These are phyloP conservation scores for Aleiodes sp. DNA, from an alignment of 1,140 invertebrate species.

Conservation along the genomic window DNA sequence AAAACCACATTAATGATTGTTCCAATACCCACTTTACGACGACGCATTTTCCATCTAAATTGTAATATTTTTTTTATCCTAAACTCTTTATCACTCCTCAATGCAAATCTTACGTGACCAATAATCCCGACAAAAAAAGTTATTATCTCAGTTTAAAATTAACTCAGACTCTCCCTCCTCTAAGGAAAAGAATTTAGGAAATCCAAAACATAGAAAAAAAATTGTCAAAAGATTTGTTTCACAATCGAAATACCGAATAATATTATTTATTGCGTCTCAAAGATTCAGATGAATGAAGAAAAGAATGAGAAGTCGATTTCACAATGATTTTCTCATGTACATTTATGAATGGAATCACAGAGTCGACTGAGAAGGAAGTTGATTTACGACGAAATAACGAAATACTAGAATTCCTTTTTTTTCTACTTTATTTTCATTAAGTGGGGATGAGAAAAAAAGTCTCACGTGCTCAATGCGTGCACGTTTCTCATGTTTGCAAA, in stretches of 20 bases:
- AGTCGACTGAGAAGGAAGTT: background rate
- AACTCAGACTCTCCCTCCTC: no score
- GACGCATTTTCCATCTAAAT: constrained; percentile 45
- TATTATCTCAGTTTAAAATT: no score
- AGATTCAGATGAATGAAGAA: no score
- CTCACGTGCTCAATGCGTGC: constrained; percentile 31
- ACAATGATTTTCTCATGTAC: background rate
- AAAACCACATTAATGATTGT: constrained; percentile 24
- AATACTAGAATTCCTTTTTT: background rate
- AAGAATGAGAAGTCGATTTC: no score
- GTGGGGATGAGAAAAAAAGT: constrained; percentile 4
- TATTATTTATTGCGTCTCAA: no score
- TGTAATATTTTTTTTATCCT: constrained; percentile 36
- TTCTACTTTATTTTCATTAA: background rate
- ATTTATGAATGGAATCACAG: background rate
- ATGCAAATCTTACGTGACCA: no score
- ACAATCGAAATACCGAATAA: no score
- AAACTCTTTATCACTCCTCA: no score
- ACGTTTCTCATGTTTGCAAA: constrained; percentile 32
- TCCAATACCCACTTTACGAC: constrained; percentile 49
- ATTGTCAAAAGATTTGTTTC: no score
- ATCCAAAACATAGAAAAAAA: no score
- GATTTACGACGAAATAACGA: background rate
- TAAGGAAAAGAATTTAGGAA: no score
- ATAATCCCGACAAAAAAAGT: no score